A percentile compares a stretch with the other conserved stretches of the same genome.
Conservation (phyloP, 2,888 invertebrate genomes). For the Hymenopus coronatus region DNA sequence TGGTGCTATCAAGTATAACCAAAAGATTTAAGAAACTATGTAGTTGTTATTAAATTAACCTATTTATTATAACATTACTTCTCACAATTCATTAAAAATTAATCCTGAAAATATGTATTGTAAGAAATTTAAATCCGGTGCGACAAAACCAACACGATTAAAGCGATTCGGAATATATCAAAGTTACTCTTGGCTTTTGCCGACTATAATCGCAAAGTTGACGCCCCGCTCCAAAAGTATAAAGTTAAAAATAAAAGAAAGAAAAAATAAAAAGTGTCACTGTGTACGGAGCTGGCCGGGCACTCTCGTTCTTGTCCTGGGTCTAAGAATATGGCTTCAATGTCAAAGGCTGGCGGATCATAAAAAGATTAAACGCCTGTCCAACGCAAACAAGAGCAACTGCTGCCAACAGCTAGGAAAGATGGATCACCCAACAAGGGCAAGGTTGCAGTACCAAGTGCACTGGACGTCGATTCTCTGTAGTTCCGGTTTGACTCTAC, state of each 20-base stretch:
- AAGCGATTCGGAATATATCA: no score
- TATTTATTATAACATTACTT: no score
- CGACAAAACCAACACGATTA: no score
- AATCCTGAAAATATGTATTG: no score
- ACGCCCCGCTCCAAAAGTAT: background rate
- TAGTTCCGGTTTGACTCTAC: no score
- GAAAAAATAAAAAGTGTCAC: background rate
- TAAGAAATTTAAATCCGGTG: no score
- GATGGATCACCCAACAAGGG: background rate
- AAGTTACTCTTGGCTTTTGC: no score
- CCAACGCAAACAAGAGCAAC: conserved; percentile 1
- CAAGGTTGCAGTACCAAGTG: background rate
- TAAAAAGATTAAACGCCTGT: conserved; percentile 16
- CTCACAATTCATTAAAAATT: no score
- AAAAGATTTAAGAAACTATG: no score
- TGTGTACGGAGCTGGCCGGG: background rate
- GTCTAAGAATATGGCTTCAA: conserved; percentile 11
- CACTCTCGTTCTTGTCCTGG: background rate
- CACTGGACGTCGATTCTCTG: no score
- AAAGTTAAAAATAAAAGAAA: background rate
- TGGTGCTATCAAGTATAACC: no score
- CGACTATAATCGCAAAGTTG: background rate
- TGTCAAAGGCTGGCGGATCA: conserved; percentile 11
- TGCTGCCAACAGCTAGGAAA: background rate
- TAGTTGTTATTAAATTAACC: no score